Evolutionary conservation across 2,797 vertebrate species (phyloP).

Genomic region (Xyrichtys novacula): DNA sequence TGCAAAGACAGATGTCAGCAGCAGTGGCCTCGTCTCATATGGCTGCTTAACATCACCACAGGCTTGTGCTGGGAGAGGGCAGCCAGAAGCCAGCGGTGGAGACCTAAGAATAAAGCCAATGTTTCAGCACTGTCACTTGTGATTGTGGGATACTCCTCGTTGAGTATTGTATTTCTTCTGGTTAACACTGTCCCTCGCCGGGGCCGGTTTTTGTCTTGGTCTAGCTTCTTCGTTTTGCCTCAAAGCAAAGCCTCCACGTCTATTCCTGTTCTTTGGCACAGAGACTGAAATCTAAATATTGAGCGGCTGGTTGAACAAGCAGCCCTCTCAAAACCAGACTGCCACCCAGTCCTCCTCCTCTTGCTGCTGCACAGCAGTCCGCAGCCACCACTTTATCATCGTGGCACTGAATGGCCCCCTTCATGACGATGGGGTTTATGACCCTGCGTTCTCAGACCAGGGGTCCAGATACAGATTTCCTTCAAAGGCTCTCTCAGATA

Average conservation of each 20-base stretch:
- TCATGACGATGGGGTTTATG: constrained; percentile 81
- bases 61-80: constrained; percentile 64
- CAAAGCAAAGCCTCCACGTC: constrained; percentile 53
- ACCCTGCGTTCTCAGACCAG: constrained; percentile 72
- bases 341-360: constrained; percentile 58
- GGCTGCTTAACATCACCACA: constrained; percentile 75
- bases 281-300: constrained; percentile 83
- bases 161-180: constrained; percentile 32
- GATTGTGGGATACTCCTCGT: constrained; percentile 56
- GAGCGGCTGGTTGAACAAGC: constrained; percentile 78
- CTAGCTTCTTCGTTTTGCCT: constrained; percentile 36
- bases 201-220: constrained; percentile 19
- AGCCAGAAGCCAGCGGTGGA: constrained; percentile 73
- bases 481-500: constrained; percentile 80
- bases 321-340: constrained; percentile 77
- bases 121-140: constrained; percentile 63
- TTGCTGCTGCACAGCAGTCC: constrained; percentile 44
- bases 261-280: constrained; percentile 77
- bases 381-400: constrained; percentile 74
- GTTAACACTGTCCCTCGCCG: constrained; percentile 40
- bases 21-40: constrained; percentile 50
- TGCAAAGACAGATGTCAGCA: constrained; percentile 76
- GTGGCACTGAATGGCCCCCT: constrained; percentile 79
- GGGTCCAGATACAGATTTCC: constrained; percentile 81
- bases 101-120: constrained; percentile 80